Conservation (phyloP, 1,140 invertebrate species). For the Drosophila funebris region DNA sequence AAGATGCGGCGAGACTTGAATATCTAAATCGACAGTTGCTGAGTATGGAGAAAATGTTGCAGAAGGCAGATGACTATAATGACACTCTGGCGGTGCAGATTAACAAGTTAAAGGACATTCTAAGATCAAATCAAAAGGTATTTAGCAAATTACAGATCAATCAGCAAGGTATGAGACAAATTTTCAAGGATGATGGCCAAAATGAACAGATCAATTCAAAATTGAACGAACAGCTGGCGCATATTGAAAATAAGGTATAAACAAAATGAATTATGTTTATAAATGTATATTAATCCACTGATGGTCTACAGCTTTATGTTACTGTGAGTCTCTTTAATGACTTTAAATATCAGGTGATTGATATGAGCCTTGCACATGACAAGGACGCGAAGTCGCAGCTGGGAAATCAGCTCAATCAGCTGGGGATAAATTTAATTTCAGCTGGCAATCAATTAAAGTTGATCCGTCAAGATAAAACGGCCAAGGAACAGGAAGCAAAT, state of each 20-base stretch:
- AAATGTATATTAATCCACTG: background rate
- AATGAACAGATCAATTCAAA: background rate
- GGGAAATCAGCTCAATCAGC: background rate
- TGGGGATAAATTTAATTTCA: background rate
- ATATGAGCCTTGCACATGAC: background rate
- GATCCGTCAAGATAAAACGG: constrained; percentile 2
- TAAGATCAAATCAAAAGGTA: constrained; percentile 19
- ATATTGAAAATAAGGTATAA: constrained; percentile 16
- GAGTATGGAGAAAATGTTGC: constrained; percentile 20
- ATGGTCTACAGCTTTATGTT: background rate
- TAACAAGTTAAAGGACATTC: constrained; percentile 12
- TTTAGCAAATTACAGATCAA: constrained; percentile 14
- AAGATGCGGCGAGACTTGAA: background rate
- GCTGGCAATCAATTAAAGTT: constrained; percentile 6
- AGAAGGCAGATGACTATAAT: constrained; percentile 33
- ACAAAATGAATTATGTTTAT: background rate
- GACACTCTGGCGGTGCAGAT: constrained; percentile 16
- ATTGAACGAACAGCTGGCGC: background rate
- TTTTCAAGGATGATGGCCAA: background rate
- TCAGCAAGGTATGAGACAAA: background rate
- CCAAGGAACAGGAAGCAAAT: too few species aligned
- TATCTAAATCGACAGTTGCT: constrained; percentile 26
- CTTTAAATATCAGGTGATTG: background rate
- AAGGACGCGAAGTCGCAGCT: background rate
- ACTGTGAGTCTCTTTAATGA: background rate